Conservation (phyloP, 2,113 vertebrate species). For the Indri indri region DNA sequence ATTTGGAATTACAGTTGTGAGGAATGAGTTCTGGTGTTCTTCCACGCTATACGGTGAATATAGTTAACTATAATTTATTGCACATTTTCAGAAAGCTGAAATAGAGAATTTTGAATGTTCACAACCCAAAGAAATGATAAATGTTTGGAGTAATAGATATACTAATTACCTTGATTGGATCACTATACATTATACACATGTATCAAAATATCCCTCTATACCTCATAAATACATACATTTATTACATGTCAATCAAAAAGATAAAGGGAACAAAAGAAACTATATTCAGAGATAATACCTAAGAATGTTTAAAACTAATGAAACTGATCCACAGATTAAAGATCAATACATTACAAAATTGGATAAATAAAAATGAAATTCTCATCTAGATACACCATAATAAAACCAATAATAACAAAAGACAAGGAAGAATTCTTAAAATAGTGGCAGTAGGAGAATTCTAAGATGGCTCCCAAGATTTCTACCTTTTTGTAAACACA, state of each 20-base stretch:
- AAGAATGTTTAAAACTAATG: background rate
- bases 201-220: background rate
- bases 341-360: background rate
- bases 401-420: background rate
- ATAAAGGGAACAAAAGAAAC: background rate
- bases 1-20: background rate
- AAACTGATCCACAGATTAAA: background rate
- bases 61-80: too few species aligned
- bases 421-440: background rate
- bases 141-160: too few species aligned
- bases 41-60: background rate
- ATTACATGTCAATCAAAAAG: background rate
- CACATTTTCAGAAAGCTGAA: too few species aligned
- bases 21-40: background rate
- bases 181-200: background rate
- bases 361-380: conserved; percentile 6
- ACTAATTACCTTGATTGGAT: background rate
- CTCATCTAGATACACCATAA: background rate
- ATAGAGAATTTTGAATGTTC: too few species aligned
- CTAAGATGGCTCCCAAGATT: background rate
- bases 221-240: background rate
- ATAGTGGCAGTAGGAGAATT: background rate
- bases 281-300: background rate
- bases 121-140: too few species aligned
- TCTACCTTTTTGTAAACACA: background rate